Percentiles rank a stretch among this genome's conserved stretches.
These are phyloP conservation scores for Carassius gibelio DNA, from an alignment of 2,113 vertebrate species.

Conservation along the genomic window DNA sequence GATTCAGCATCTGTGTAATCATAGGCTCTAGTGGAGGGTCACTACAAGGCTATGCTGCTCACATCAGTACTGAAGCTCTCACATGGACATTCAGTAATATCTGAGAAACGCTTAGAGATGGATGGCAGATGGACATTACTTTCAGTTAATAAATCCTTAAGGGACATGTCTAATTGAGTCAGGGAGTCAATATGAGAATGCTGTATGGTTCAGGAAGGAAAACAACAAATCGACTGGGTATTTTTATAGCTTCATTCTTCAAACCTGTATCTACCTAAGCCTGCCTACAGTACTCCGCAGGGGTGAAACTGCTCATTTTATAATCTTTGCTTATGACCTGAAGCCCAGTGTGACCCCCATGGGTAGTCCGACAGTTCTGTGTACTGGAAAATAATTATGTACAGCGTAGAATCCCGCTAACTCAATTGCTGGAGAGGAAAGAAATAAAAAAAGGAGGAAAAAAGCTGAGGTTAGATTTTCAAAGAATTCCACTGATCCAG, in stretches of 20 bases:
- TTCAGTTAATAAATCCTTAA: slow-evolving; percentile 19
- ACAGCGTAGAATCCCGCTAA: slow-evolving; percentile 68
- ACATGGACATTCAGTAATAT: slow-evolving; percentile 33
- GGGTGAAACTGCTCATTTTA: slow-evolving; percentile 58
- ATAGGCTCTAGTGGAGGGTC: slow-evolving; percentile 6
- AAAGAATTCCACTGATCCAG: slow-evolving; percentile 65
- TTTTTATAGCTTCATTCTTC: slow-evolving; percentile 2
- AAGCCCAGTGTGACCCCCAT: slow-evolving; percentile 56
- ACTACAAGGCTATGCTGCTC: slow-evolving; percentile 23
- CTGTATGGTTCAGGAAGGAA: neutral
- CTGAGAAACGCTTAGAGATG: slow-evolving; percentile 3
- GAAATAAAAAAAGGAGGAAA: slow-evolving; percentile 47
- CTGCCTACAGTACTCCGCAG: slow-evolving; percentile 58
- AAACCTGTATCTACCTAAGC: slow-evolving; percentile 60
- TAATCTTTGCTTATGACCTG: slow-evolving; percentile 28
- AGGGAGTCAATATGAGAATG: neutral
- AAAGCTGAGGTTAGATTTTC: slow-evolving; percentile 66
- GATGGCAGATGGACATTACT: slow-evolving; percentile 9
- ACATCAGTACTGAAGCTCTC: slow-evolving; percentile 19
- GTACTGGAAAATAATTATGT: slow-evolving; percentile 77
- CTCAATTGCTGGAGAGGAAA: slow-evolving; percentile 52
- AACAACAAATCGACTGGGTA: slow-evolving; percentile 1
- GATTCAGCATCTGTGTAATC: slow-evolving; percentile 1
- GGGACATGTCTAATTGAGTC: neutral
- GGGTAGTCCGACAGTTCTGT: slow-evolving; percentile 49